Conservation (phyloP, 30 jellyfish, hydroid and myxozoan species). For the Turritopsis rubra region DNA sequence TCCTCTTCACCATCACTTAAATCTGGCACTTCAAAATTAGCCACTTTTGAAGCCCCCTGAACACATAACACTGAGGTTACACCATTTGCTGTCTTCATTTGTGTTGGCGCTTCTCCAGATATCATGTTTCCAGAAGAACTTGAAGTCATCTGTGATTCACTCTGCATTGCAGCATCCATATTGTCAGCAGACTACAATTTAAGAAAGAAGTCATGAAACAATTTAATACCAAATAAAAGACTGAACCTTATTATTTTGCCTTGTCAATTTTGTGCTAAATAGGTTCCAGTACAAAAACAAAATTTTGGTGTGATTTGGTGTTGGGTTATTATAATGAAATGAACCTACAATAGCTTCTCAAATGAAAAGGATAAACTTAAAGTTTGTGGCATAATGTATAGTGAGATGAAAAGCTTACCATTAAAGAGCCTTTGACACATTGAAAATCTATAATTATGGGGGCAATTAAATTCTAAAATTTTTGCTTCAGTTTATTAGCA, state of each 20-base stretch:
- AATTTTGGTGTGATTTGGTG: too few species aligned
- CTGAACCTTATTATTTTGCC: background rate
- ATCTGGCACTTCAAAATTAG: background rate
- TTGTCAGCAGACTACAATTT: constrained; percentile 34
- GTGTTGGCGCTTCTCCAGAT: constrained; percentile 55
- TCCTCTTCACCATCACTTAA: background rate
- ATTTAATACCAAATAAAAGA: background rate
- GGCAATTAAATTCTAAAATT: too few species aligned
- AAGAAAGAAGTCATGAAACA: background rate
- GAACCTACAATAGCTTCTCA: too few species aligned
- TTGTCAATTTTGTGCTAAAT: too few species aligned
- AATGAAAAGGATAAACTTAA: too few species aligned
- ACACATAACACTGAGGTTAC: background rate
- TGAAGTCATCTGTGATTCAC: constrained; percentile 9
- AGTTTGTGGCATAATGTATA: too few species aligned
- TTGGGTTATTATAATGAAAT: too few species aligned
- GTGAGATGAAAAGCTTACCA: too few species aligned
- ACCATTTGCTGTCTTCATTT: constrained; percentile 28
- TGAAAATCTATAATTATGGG: too few species aligned
- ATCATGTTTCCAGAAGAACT: constrained; percentile 50
- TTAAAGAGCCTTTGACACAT: too few species aligned
- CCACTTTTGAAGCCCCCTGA: background rate
- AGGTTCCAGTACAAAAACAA: too few species aligned
- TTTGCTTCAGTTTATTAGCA: too few species aligned
- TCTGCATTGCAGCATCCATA: constrained; percentile 21